Evolutionary conservation across 2,888 invertebrate genomes (phyloP), one percentile per base, ranked within the genome.

Genomic region (Lacanobia wlatinum): DNA sequence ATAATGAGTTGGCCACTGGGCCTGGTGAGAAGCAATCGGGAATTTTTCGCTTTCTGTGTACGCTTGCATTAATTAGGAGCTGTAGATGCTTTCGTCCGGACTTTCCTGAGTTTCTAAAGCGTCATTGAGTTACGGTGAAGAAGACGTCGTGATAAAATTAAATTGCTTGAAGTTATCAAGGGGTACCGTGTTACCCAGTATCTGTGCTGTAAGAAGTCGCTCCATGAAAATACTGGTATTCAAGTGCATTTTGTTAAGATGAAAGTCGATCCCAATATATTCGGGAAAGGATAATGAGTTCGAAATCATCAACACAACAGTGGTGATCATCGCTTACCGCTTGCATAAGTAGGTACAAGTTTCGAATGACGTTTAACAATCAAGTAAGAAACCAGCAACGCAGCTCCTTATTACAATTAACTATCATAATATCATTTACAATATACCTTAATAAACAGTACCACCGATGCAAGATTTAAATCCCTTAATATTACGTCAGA

Each of bases 401-500:
- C 10, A 21, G 3, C 4, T 21, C 10, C 14, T 38, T 21, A 59
- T 18, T 34, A 34, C 12, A 59, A 46, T 46, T 16, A n/a, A n/a
- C n/a, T n/a, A 46, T 66, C 1, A 34, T 52, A 68, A 14, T 58
- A 38, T 58, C 0, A 21, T 68, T 59, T 21, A 68, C 62, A 46
- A 62, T 48, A 43, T 28, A 43, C 23, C 21, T 0, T 43, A 67
- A 77, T 66, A 16, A 55, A 67, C 14, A 40, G 4, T 16, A 46
- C 7, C 34, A 59, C n/a, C 53, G 8, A 52, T 28, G 12, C 28
- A 53, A 65, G 23, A 53, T 50, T 18, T 6, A 9, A 43, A 55
- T n/a, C 38, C 6, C 16, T 55, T 64, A 76, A 65, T 67, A 68
- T 73, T 61, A 50, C 58, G 63, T 55, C 59, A 67, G 28, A 58